Conservation (phyloP, 2,888 invertebrate species). For the Dryadula phaetusa region DNA sequence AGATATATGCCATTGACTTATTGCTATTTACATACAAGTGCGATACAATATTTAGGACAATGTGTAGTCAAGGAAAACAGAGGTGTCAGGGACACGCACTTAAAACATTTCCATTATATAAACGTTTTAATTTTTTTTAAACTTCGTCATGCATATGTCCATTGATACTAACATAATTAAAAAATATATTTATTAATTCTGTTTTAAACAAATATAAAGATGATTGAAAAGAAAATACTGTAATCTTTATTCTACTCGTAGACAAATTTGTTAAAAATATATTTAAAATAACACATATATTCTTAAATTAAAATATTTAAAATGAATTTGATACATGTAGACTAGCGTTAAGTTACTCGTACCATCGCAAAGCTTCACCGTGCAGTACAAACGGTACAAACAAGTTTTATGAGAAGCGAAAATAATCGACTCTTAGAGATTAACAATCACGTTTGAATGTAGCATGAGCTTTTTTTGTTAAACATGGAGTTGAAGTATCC, state of each 20-base stretch:
- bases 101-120: constrained; percentile 9
- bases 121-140: not conserved
- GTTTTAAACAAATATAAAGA: not conserved
- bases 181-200: not conserved
- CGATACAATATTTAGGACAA: constrained; percentile 59
- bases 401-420: constrained; percentile 26
- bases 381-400: constrained; percentile 30
- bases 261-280: not conserved
- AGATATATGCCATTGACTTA: constrained; percentile 55
- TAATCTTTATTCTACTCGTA: not conserved
- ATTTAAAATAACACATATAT: too few species aligned
- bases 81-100: constrained; percentile 39
- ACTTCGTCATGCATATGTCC: not conserved
- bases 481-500: not conserved
- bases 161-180: not conserved
- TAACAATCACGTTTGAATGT: constrained; percentile 10
- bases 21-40: constrained; percentile 57
- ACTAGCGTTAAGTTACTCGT: constrained; percentile 5
- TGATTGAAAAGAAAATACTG: not conserved
- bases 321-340: not conserved
- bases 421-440: constrained; percentile 14
- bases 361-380: constrained; percentile 11
- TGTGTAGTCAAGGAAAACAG: constrained; percentile 45
- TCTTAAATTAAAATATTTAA: too few species aligned
- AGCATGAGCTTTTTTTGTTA: not conserved